Evolutionary conservation across 2,797 vertebrate genomes (phyloP), one percentile per base, ranked within the genome.

Genomic region (Lacerta bilineata): DNA sequence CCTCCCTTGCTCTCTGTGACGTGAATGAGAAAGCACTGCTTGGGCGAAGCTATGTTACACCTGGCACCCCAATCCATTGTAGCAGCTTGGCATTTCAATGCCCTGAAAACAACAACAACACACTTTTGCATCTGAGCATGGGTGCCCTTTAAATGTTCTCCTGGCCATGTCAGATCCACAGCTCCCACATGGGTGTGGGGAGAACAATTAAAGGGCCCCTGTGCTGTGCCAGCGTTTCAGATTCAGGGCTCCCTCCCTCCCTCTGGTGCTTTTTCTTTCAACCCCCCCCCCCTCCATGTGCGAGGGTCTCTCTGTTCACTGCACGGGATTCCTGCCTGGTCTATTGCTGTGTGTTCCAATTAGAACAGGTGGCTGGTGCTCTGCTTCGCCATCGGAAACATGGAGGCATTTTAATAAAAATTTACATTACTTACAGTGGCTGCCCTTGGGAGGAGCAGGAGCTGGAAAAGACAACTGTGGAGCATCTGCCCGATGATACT

Each of bases 401-500:
- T 2, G 23, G 2, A 79, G 29, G 41, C 91, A 88, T 91, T 90
- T 80, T 23, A 69, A 83, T 39, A 46, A 36, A 55, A 61, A 85
- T 69, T 90, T 84, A 61, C 76, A 2, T 71, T 69, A 1, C 41
- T 7, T 90, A 8, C 18, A 13, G 8, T 81, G 20, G 46, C 25
- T 11, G 27, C 80, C 69, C 87, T 80, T 69, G 13, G 64, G 55
- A 87, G 2, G 29, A n/a, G 76, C 0, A 84, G 39, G 76, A 88
- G 46, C 4, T 82, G 69, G 7, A 55, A 83, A 91, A 80, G 25
- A 20, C 15, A 85, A 0, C 29, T 20, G 20, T 3, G 27, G 4
- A 88, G 87, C 79, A 88, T 36, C 15, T 80, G 27, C 3, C 69
- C 80, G 74, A n/a, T 2, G 68, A n/a, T 7, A 78, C 33, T 41